phyloP scores from a whole-genome alignment of 2,113 vertebrate species.

The Prunella fulvescens region DNA sequence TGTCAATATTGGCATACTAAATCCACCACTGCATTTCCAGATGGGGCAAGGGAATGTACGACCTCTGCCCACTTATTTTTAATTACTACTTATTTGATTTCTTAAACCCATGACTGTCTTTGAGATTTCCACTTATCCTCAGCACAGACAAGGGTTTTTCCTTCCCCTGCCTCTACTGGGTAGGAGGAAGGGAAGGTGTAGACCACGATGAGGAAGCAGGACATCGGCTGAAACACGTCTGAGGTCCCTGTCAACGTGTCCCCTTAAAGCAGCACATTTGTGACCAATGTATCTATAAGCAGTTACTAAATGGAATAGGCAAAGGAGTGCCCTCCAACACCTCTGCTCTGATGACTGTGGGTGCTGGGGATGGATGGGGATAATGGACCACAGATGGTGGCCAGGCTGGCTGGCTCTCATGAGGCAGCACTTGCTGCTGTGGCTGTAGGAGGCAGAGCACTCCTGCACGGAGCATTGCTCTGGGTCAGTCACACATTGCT shows the following conservation, averaged over 20 bases:
- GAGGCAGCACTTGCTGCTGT: neutral
- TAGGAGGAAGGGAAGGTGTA: neutral
- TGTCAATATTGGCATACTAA: constrained; percentile 30
- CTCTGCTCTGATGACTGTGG: neutral
- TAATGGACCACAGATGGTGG: neutral
- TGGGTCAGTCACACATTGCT: accelerated
- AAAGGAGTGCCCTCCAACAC: neutral
- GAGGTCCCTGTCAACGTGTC: accelerated
- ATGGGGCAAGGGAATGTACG: neutral
- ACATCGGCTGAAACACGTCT: accelerated
- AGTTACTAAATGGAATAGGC: neutral
- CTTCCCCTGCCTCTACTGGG: neutral
- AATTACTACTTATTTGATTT: constrained; percentile 32
- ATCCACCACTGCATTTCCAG: constrained; percentile 10
- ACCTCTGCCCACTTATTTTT: constrained; percentile 28
- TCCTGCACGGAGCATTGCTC: neutral
- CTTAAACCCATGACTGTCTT: neutral
- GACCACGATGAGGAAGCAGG: neutral
- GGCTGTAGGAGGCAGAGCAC: neutral
- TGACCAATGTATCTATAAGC: neutral
- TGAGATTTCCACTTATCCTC: neutral
- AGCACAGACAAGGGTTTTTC: neutral
- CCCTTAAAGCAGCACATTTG: accelerated
- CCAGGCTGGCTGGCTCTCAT: neutral
- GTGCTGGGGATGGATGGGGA: neutral